phyloP scores from a whole-genome alignment of 1,140 invertebrate genomes.

The Neelides sp. region DNA sequence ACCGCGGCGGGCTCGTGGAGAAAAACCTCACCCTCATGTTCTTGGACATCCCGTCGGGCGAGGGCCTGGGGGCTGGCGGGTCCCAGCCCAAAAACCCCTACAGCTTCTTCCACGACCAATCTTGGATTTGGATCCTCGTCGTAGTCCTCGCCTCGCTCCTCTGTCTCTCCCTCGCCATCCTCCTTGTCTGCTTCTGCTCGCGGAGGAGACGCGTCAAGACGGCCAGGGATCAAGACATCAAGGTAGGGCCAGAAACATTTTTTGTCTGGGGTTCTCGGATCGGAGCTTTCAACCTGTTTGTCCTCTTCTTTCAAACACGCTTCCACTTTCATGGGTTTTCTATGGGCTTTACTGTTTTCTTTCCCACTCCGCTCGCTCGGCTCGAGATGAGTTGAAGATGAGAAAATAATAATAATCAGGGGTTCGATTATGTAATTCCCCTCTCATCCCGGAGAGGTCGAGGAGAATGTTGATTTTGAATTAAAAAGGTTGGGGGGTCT shows the following conservation, averaged over 20 bases:
- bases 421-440: too few species aligned
- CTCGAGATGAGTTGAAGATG: too few species aligned
- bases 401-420: too few species aligned
- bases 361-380: too few species aligned
- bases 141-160: conserved; percentile 45
- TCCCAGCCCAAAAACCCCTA: conserved; percentile 39
- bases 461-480: too few species aligned
- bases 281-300: not conserved
- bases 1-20: conserved; percentile 54
- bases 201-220: conserved; percentile 21
- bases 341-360: too few species aligned
- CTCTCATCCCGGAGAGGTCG: too few species aligned
- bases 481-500: too few species aligned
- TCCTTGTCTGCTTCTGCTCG: conserved; percentile 32
- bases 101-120: conserved; percentile 33
- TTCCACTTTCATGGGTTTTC: too few species aligned
- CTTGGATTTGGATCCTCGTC: conserved; percentile 37
- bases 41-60: conserved; percentile 48
- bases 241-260: conserved; percentile 13
- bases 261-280: not conserved
- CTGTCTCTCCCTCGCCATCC: conserved; percentile 29
- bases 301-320: not conserved
- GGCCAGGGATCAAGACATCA: conserved; percentile 17
- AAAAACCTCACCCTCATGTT: conserved; percentile 56
- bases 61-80: conserved; percentile 42